A percentile compares a stretch with the other conserved stretches of the same genome.
Conservation (phyloP, 92 coral and sea anemone genomes). For the Palythoa grandis region DNA sequence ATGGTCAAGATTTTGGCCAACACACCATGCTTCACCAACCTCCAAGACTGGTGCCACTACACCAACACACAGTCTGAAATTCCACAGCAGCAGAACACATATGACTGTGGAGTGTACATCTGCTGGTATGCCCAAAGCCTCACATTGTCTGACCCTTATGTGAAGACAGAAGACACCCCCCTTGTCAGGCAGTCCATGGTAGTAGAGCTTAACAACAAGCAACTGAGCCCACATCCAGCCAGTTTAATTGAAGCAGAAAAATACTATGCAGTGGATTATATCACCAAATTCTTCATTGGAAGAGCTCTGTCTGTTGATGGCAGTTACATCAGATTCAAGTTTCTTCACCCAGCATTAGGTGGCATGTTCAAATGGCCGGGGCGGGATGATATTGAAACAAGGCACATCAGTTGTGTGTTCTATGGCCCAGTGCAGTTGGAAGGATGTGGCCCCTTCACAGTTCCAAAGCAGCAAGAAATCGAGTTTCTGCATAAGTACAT, state of each 20-base stretch:
- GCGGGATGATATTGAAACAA: conserved; percentile 26
- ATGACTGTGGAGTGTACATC: conserved; percentile 33
- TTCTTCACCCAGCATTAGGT: conserved; percentile 10
- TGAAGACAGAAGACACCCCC: conserved; percentile 22
- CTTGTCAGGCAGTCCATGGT: conserved; percentile 33
- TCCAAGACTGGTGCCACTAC: conserved; percentile 30
- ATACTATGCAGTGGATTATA: conserved; percentile 41
- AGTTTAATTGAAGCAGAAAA: conserved; percentile 14
- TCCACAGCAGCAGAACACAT: conserved; percentile 44
- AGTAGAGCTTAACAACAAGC: conserved; percentile 33
- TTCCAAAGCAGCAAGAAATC: not conserved
- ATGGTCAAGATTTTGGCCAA: conserved; percentile 16
- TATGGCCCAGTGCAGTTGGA: conserved; percentile 46
- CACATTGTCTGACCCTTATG: conserved; percentile 17
- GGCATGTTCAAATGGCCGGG: conserved; percentile 33
- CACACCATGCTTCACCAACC: conserved; percentile 20
- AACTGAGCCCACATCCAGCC: conserved; percentile 41
- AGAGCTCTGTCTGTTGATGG: conserved; percentile 45
- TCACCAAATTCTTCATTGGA: conserved; percentile 40
- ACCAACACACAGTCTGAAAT: conserved; percentile 27
- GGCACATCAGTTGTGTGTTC: conserved; percentile 33
- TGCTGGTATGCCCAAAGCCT: conserved; percentile 28
- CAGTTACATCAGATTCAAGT: conserved; percentile 16
- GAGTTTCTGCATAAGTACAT: not conserved
- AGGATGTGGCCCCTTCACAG: conserved; percentile 20